Evolutionary conservation across 1,140 invertebrate species (phyloP).

Genomic region (Arctopsyche grandis): DNA sequence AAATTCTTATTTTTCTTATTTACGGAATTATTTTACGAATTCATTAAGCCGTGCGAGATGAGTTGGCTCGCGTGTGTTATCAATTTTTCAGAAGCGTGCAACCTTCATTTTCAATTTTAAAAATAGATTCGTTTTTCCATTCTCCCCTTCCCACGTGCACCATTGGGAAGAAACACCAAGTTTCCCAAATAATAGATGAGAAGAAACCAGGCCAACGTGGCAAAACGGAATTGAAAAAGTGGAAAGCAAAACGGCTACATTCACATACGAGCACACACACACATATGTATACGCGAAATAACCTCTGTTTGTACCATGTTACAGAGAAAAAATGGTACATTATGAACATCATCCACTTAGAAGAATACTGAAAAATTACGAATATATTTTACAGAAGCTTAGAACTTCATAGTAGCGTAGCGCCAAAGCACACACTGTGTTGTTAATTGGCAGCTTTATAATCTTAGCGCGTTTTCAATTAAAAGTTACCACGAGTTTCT

Average conservation of each 20-base stretch:
- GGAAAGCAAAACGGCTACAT: slow-evolving; percentile 3
- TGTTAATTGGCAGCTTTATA: too few relatives aligned
- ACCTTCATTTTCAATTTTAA: slow-evolving; percentile 31
- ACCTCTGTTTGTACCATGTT: too few relatives aligned
- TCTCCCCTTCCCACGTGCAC: background rate
- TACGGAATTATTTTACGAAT: slow-evolving; percentile 4
- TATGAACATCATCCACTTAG: too few relatives aligned
- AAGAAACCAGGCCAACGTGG: slow-evolving; percentile 24
- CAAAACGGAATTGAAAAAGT: slow-evolving; percentile 21
- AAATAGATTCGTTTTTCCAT: slow-evolving; percentile 12
- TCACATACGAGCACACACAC: background rate
- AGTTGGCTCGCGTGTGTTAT: slow-evolving; percentile 4
- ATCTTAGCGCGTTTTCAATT: too few relatives aligned
- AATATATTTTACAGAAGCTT: too few relatives aligned
- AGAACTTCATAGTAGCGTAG: too few relatives aligned
- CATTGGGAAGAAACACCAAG: slow-evolving; percentile 15
- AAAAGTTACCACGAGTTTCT: too few relatives aligned
- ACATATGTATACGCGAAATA: background rate
- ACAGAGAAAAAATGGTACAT: too few relatives aligned
- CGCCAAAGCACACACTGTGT: too few relatives aligned
- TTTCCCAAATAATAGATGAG: slow-evolving; percentile 24
- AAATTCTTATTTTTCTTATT: background rate
- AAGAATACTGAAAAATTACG: too few relatives aligned
- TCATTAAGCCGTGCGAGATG: slow-evolving; percentile 11
- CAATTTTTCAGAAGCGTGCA: slow-evolving; percentile 9